A percentile compares a stretch with the other conserved stretches of the same genome.
Evolutionary conservation across 2,888 invertebrate species (phyloP).

Genomic region (Pseudococcus longispinus): DNA sequence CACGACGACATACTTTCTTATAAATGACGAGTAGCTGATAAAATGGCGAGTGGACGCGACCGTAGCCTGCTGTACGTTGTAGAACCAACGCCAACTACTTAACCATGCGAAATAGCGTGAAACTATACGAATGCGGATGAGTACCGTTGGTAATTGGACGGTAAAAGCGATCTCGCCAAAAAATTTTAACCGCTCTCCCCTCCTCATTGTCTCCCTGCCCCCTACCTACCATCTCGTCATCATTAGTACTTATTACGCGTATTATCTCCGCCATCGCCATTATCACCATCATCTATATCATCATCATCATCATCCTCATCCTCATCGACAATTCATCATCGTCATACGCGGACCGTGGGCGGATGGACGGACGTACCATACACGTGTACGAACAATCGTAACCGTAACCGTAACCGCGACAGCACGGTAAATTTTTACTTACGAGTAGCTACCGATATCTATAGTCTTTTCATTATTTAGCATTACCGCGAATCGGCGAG

Average conservation of each 20-base stretch:
- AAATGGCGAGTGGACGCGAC: neutral
- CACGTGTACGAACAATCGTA: too few species aligned
- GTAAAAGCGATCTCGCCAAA: constrained; percentile 21
- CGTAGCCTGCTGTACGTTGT: neutral
- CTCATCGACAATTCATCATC: neutral
- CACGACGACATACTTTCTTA: neutral
- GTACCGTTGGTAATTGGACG: constrained; percentile 35
- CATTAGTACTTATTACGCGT: neutral
- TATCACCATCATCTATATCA: neutral
- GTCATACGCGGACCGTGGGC: neutral
- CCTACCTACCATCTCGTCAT: neutral
- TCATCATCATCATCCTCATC: neutral
- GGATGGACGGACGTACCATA: too few species aligned
- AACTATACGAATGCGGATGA: constrained; percentile 13
- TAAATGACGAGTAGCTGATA: neutral
- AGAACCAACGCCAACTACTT: neutral
- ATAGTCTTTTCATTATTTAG: neutral
- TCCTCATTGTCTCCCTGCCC: too few species aligned
- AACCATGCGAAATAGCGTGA: constrained; percentile 9
- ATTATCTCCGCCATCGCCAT: neutral
- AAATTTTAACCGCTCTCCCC: neutral
- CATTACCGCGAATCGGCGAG: neutral
- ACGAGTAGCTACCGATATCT: neutral
- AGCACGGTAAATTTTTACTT: neutral
- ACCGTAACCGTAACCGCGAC: too few species aligned